A percentile compares a stretch with the other conserved stretches of the same genome.
Evolutionary conservation across 2,888 invertebrate species (phyloP).

Genomic region (Lampropteryx suffumata): DNA sequence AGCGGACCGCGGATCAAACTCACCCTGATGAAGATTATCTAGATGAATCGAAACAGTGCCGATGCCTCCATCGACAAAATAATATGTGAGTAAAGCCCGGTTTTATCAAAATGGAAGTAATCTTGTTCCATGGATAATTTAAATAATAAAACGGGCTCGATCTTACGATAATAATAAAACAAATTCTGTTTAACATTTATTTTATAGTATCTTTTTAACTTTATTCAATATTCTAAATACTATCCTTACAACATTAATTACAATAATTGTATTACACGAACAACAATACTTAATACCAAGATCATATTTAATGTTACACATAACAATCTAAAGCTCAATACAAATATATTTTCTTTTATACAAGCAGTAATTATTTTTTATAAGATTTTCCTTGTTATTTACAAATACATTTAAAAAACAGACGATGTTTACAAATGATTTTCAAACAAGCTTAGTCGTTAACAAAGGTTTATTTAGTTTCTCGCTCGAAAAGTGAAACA

Average conservation of each 20-base stretch:
- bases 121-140: too few relatives aligned
- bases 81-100: too few relatives aligned
- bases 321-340: constrained; percentile 15
- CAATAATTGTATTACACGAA: constrained; percentile 9
- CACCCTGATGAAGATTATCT: too few relatives aligned
- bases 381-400: constrained; percentile 34
- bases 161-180: too few relatives aligned
- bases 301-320: too few relatives aligned
- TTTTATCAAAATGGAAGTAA: too few relatives aligned
- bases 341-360: constrained; percentile 39
- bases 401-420: constrained; percentile 27
- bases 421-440: constrained; percentile 27
- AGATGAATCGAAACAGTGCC: too few relatives aligned
- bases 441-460: constrained; percentile 18
- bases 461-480: constrained; percentile 27
- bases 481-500: constrained; percentile 24
- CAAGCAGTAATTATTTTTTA: constrained; percentile 39
- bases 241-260: constrained; percentile 13
- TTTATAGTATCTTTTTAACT: constrained; percentile 4
- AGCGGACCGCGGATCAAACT: too few relatives aligned
- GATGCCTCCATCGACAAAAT: too few relatives aligned
- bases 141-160: too few relatives aligned
- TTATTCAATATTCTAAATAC: constrained; percentile 1
- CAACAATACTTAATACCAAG: constrained; percentile 1
- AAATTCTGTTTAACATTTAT: constrained; percentile 11